Evolutionary conservation across 2,113 vertebrate genomes (phyloP), one percentile per base, ranked within the genome.

Genomic region (Syngnathoides biaculeatus): DNA sequence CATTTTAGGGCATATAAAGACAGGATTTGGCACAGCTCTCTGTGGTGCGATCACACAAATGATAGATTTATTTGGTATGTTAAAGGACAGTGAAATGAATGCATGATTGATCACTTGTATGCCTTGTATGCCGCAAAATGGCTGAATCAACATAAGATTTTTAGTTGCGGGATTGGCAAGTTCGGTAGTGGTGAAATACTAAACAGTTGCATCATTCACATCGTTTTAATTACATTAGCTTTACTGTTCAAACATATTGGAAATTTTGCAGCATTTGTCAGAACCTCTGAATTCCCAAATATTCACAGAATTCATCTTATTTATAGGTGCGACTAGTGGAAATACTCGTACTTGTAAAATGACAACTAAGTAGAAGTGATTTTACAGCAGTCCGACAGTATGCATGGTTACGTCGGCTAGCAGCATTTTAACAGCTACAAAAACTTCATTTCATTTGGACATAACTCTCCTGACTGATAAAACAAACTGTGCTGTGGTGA

Each of bases 61-160:
- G 38, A 59, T 39, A 57, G 61, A 56, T 68, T 45, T 66, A 57
- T 64, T 47, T 63, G 12, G 19, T 8, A 14, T 62, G 60, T 57
- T 59, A n/a, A 38, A 60, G 61, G 68, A 24, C 24, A 39, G 45
- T 72, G 47, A 79, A 79, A 86, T 75, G 0, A 43, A 20, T 47
- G 22, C 5, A 43, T 60, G 58, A 67, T 68, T 2, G 42, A 63
- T 79, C 77, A 64, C 59, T 30, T 67, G 24, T 38, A 50, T 10
- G 13, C 55, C 11, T 67, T 75, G 24, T 48, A 59, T 69, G 64
- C 47, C 27, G 65, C 59, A 57, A 58, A 58, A 68, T 71, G 65
- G 62, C 53, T 74, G 43, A 82, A 81, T 67, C 17, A 68, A 68
- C 43, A 60, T 39, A 24, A 38, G 60, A 78, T 67, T 20, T 61